Conservation (phyloP, 2,888 invertebrate species). For the Emmelina monodactyla region DNA sequence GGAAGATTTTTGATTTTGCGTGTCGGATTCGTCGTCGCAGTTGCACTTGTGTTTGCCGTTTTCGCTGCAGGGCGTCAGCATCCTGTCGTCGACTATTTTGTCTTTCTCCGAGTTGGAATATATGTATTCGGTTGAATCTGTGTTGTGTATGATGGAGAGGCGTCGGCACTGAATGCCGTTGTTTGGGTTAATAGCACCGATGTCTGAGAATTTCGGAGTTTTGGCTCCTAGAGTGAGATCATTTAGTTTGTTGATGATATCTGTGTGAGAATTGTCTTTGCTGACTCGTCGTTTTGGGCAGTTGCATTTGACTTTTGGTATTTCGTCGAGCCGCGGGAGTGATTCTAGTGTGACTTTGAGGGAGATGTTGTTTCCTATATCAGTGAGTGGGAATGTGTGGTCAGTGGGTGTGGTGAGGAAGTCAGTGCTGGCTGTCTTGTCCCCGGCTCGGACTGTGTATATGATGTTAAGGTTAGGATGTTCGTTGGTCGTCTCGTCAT, state of each 20-base stretch:
- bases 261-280: constrained; percentile 43
- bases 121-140: constrained; percentile 23
- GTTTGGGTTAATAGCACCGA: constrained; percentile 17
- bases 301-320: constrained; percentile 67
- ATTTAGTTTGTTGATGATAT: constrained; percentile 42
- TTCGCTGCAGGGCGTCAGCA: constrained; percentile 74
- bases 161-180: constrained; percentile 29
- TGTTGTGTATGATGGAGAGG: constrained; percentile 26
- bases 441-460: constrained; percentile 75
- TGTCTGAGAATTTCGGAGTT: constrained; percentile 18
- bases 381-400: constrained; percentile 77
- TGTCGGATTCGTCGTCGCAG: constrained; percentile 75
- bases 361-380: constrained; percentile 69
- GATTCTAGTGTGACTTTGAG: constrained; percentile 71
- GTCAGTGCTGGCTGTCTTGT: constrained; percentile 59
- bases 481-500: constrained; percentile 33
- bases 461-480: constrained; percentile 60
- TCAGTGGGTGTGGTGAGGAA: constrained; percentile 67
- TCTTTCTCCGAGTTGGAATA: constrained; percentile 18
- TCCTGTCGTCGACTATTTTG: constrained; percentile 70
- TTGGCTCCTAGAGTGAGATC: constrained; percentile 52
- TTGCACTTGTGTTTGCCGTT: constrained; percentile 81
- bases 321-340: constrained; percentile 77
- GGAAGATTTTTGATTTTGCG: constrained; percentile 28
- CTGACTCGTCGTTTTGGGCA: constrained; percentile 45